Evolutionary conservation across 2,113 vertebrate species (phyloP).

Genomic region (Hystrix cristata): DNA sequence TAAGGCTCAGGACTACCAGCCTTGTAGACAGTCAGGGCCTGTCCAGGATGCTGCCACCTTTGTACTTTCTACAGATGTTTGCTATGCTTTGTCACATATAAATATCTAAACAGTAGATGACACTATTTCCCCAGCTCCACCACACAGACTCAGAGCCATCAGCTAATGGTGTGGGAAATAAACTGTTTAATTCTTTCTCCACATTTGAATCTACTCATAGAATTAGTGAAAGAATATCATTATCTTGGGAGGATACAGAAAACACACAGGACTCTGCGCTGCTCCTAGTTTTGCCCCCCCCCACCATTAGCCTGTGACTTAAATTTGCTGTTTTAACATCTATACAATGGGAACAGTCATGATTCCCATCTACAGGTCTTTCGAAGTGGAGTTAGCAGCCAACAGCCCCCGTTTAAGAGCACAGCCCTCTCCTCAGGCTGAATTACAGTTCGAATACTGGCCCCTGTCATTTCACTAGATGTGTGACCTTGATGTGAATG

Average conservation of each 20-base stretch:
- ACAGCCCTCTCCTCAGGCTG: background rate
- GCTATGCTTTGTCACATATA: background rate
- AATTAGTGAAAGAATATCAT: background rate
- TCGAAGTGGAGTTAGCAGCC: background rate
- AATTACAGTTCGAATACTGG: background rate
- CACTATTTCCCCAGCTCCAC: background rate
- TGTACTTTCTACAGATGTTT: background rate
- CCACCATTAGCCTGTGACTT: background rate
- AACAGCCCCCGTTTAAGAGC: background rate
- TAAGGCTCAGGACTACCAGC: background rate
- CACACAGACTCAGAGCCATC: background rate
- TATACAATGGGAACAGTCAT: background rate
- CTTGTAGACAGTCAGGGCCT: background rate
- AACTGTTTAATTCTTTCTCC: background rate
- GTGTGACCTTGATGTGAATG: background rate
- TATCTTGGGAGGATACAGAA: background rate
- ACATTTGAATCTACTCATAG: constrained; percentile 32
- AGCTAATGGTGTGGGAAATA: background rate
- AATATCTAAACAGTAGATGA: background rate
- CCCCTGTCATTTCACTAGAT: background rate
- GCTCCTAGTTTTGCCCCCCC: background rate
- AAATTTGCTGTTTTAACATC: background rate
- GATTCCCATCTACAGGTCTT: background rate
- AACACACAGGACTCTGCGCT: background rate
- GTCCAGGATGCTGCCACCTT: background rate